Conservation (phyloP, 2,888 invertebrate species). For the Phrixothrix hirtus region DNA sequence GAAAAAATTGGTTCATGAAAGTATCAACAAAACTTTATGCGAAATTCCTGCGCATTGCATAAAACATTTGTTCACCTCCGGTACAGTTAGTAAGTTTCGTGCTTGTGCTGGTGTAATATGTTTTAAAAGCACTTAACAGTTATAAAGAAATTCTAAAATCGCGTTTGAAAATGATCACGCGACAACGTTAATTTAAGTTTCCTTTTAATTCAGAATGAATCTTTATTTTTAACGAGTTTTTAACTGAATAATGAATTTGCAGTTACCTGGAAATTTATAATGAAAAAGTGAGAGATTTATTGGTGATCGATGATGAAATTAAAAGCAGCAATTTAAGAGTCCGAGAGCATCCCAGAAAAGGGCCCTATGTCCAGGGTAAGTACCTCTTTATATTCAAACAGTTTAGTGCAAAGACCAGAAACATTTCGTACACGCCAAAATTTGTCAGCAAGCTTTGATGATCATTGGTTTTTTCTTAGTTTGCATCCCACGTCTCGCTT, state of each 20-base stretch:
- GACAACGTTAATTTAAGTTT: slow-evolving; percentile 1
- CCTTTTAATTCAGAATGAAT: not conserved
- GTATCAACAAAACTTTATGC: slow-evolving; percentile 13
- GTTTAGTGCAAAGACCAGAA: no score
- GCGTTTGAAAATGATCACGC: slow-evolving; percentile 9
- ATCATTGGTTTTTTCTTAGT: no score
- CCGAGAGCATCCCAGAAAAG: slow-evolving; percentile 75
- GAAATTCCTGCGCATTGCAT: slow-evolving; percentile 26
- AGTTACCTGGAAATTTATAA: slow-evolving; percentile 69
- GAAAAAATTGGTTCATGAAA: slow-evolving; percentile 6
- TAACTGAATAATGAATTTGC: slow-evolving; percentile 28
- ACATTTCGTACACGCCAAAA: no score
- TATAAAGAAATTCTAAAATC: not conserved
- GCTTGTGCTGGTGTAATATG: slow-evolving; percentile 14
- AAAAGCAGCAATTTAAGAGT: slow-evolving; percentile 63
- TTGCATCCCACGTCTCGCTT: no score
- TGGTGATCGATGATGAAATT: slow-evolving; percentile 47
- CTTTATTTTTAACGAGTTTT: not conserved
- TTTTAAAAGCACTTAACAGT: slow-evolving; percentile 15
- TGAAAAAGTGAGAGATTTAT: slow-evolving; percentile 73
- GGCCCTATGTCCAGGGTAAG: slow-evolving; percentile 80
- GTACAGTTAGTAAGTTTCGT: slow-evolving; percentile 19
- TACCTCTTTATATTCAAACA: no score
- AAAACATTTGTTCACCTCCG: slow-evolving; percentile 11
- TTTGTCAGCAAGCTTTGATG: no score